Evolutionary conservation across 2,888 invertebrate genomes (phyloP), one percentile per base, ranked within the genome.

Genomic region (Drosophila diplacantha): DNA sequence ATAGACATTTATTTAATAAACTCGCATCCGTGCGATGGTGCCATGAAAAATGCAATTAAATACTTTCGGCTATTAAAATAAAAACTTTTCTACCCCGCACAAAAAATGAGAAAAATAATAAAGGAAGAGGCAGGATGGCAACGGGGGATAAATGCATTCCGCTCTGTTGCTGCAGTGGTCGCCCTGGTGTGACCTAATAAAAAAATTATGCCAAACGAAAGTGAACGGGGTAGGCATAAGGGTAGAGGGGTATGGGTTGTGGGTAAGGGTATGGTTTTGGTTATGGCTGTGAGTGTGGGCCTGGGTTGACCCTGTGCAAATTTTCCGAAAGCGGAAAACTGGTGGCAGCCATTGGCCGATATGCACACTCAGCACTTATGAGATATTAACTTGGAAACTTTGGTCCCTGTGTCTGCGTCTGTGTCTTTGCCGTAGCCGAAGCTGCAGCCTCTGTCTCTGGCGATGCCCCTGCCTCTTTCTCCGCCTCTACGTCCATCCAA

Each of bases 321-420:
- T 56, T 59, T 47, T 34, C n/a, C 16, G 18, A 38, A 32, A 38
- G 32, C 18, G 32, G 35, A 44, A 34, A 41, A 41, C 35, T 43
- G 43, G 60, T 37, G 50, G 44, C 60, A 50, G 61, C 49, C 61
- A 61, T 62, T 64, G 65, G 52, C 53, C 72, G 65, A 74, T 79
- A 70, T 79, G 73, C 74, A 62, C 59, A 67, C 65, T 73, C 72
- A 46, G 73, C 79, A 75, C 76, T 79, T 74, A 67, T 79, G 74
- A 79, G 79, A 74, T 80, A 81, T 80, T 79, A 79, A 80, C 72
- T 71, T 80, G 71, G 69, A 76, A 79, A 79, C 79, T 79, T 79
- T 72, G 35, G 29, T 29, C 16, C 16, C 24, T 26, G 43, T 26
- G 41, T 41, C 41, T 29, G 29, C 12, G 12, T 39, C 29, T 29